Evolutionary conservation across 2,113 vertebrate species (phyloP), one percentile per base, ranked within the genome.

Genomic region (Oceanites oceanicus): DNA sequence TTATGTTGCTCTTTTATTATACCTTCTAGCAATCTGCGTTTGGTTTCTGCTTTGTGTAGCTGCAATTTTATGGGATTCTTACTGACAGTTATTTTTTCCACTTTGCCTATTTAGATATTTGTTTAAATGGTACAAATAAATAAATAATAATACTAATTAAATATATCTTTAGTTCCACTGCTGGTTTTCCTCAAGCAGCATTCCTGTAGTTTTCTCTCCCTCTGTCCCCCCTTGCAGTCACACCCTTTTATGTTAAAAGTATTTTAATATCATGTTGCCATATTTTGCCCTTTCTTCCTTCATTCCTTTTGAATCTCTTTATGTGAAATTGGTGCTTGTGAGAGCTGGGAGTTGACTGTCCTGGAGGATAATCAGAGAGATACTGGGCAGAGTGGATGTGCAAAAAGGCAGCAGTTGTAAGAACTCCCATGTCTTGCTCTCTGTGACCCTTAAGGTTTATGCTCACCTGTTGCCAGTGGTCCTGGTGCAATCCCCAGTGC

Each of bases 21-120:
- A 90, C 40, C 58, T 94, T 72, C 74, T 97, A 81, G 94, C 62
- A 95, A 52, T 32, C 40, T 75, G 7, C 8, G 1, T 50, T 73
- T 94, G n/a, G 12, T 84, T 97, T 96, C 63, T 95, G 20, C 82
- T 90, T 90, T 75, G 79, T 25, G 6, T 61, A 92, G 79, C 92
- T 97, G 53, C 52, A 38, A 23, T 73, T 80, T 93, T 30, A 26
- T 90, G 61, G 52, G 66, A 86, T 86, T 91, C 68, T 92, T 77
- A 80, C 52, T 58, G 83, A 38, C 12, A 7, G 18, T 90, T 52
- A 4, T 83, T 96, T 95, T 96, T 91, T 87, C 49, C 42, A 11
- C 27, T 49, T 95, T 81, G 22, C 40, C 72, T 62, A 29, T 63
- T 93, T 94, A 89, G 67, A 36, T 82, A 6, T 95, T 87, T 79